phyloP scores from a whole-genome alignment of 2,888 invertebrate genomes.

The Polydrusus cervinus region DNA sequence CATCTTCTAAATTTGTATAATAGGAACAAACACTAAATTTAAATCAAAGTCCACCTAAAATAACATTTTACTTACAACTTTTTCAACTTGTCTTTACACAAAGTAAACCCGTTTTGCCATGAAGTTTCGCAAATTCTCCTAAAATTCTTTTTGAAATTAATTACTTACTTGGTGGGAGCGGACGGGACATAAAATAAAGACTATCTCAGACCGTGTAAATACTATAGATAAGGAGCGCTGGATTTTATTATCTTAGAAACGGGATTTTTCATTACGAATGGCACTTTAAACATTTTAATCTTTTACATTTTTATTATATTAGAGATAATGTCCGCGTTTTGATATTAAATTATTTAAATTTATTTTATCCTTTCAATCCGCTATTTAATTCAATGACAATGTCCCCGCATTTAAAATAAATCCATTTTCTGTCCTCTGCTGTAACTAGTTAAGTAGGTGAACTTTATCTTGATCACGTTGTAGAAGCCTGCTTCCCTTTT shows the following conservation, averaged over 20 bases:
- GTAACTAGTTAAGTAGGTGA: too few relatives aligned
- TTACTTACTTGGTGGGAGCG: conserved; percentile 34
- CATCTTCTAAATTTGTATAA: too few relatives aligned
- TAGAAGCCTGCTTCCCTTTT: too few relatives aligned
- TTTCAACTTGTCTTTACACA: background rate
- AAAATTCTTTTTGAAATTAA: conserved; percentile 37
- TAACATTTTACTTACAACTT: background rate
- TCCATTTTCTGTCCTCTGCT: too few relatives aligned
- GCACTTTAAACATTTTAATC: conserved; percentile 13
- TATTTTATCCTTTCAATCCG: too few relatives aligned
- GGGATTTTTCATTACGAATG: conserved; percentile 40
- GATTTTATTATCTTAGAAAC: conserved; percentile 45
- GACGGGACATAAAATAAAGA: conserved; percentile 41
- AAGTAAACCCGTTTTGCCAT: conserved; percentile 1
- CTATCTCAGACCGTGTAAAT: conserved; percentile 44
- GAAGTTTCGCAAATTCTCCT: conserved; percentile 15
- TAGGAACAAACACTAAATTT: too few relatives aligned
- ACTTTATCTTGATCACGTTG: too few relatives aligned
- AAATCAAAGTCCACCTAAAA: too few relatives aligned
- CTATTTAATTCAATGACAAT: too few relatives aligned
- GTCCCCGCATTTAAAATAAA: too few relatives aligned
- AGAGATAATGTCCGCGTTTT: background rate
- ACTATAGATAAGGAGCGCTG: conserved; percentile 30
- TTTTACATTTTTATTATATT: background rate
- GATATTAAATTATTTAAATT: background rate